Evolutionary conservation across 1,140 invertebrate species (phyloP), one percentile per base, ranked within the genome.

Genomic region (Caerostris darwini): DNA sequence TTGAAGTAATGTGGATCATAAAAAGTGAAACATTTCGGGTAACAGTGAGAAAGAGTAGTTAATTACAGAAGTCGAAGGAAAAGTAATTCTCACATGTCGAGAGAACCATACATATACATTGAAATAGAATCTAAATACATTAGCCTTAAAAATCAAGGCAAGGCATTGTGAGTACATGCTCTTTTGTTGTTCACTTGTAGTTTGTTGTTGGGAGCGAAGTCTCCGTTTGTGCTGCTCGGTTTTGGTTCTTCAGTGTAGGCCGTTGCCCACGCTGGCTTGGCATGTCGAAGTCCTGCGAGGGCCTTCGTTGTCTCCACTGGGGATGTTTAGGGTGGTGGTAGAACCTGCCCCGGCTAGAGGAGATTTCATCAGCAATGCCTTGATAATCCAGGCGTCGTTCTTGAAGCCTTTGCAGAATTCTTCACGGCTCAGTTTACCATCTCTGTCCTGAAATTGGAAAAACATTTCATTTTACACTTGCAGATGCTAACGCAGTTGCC

Each of bases 401-500:
- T 97, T 97, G 69, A 96, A 96, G 8, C 96, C 96, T 94, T 96
- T 96, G 86, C 96, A 96, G 94, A 97, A 97, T 94, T 97, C 96
- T 69, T 97, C 96, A 95, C 96, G 95, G 50, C 96, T 96, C 91
- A 97, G 93, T 95, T 96, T 96, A 53, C 96, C 96, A 94, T 97
- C 96, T 86, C 95, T 95, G 95, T 97, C 96, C 96, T 96, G 95
- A 90, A 95, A 95, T 87, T 64, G 54, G 71, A 5, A 85, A 34
- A 19, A 5, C 3, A 10, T 67, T 34, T 34, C 34, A 34, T 34
- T 34, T 34, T 34, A 34, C 34, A 1, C 34, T 34, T 34, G 34
- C 34, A 34, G 34, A 34, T 34, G 34, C 0, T 34, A 34, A 34
- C 17, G 4, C 12, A 3, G 59, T 3, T 5, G 12, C 7, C 3